Conservation (phyloP, 2,113 vertebrate genomes). For the Butastur rufipennis region DNA sequence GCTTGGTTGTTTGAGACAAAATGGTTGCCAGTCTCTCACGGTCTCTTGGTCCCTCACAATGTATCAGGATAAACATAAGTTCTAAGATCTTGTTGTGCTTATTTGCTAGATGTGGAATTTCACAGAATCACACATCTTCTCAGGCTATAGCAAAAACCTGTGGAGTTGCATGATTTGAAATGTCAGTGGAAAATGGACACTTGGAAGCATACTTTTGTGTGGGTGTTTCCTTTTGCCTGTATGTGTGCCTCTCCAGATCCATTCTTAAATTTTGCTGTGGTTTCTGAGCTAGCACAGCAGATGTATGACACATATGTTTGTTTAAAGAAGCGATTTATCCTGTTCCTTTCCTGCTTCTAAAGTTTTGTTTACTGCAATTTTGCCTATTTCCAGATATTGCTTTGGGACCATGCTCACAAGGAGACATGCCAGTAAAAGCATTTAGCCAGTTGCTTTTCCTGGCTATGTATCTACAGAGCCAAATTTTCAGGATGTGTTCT, state of each 20-base stretch:
- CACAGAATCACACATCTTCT: neutral
- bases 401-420: neutral
- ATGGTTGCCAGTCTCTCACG: too few relatives aligned
- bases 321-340: neutral
- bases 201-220: neutral
- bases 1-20: too few relatives aligned
- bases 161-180: neutral
- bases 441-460: neutral
- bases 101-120: neutral
- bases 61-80: neutral
- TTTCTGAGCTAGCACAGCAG: neutral
- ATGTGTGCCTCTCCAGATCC: neutral
- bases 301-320: neutral
- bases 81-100: neutral
- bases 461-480: neutral
- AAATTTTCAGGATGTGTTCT: neutral
- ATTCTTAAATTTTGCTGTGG: neutral
- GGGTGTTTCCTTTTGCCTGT: neutral
- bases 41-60: too few relatives aligned
- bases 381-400: neutral
- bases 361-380: neutral
- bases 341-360: neutral
- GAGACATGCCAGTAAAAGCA: neutral
- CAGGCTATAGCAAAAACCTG: neutral
- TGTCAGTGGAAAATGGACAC: neutral